These are phyloP conservation scores for Rallus limicola DNA, from an alignment of 2,113 vertebrate species.

Conservation along the genomic window DNA sequence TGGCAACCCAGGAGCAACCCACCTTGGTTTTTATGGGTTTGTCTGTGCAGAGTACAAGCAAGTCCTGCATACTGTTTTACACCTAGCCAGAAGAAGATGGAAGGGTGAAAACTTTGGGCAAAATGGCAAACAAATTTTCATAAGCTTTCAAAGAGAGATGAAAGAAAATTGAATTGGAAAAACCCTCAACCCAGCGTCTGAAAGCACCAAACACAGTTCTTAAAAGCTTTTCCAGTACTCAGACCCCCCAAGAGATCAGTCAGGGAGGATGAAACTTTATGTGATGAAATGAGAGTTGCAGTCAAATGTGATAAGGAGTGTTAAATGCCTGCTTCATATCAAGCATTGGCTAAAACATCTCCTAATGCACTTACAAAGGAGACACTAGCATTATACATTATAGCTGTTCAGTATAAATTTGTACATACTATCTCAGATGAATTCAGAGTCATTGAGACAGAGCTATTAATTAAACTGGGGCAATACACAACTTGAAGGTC, in stretches of 20 bases:
- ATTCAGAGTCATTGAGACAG: slow-evolving; percentile 1
- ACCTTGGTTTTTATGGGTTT: slow-evolving; percentile 25
- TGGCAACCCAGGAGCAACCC: not conserved
- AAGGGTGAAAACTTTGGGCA: slow-evolving; percentile 10
- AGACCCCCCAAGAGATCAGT: slow-evolving; percentile 62
- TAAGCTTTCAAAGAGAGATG: not conserved
- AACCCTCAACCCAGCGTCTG: not conserved
- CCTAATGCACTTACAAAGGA: slow-evolving; percentile 6
- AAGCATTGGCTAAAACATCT: slow-evolving; percentile 35
- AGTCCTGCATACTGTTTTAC: not conserved
- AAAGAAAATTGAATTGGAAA: not conserved
- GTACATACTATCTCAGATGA: not conserved
- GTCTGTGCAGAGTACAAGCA: not conserved
- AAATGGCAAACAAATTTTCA: slow-evolving; percentile 22
- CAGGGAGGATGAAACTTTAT: slow-evolving; percentile 59
- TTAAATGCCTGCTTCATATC: slow-evolving; percentile 50
- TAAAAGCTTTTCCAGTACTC: slow-evolving; percentile 69
- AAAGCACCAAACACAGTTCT: slow-evolving; percentile 42
- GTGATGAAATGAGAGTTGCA: slow-evolving; percentile 60
- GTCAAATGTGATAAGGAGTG: slow-evolving; percentile 12
- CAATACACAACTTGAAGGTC: not conserved
- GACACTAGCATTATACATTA: not conserved
- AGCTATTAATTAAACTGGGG: slow-evolving; percentile 44
- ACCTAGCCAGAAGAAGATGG: not conserved
- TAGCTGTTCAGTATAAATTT: not conserved